Percentiles rank a stretch among this genome's conserved stretches.
These are phyloP conservation scores for Pachyramphus minor DNA, from an alignment of 2,113 vertebrate species.

Conservation along the genomic window DNA sequence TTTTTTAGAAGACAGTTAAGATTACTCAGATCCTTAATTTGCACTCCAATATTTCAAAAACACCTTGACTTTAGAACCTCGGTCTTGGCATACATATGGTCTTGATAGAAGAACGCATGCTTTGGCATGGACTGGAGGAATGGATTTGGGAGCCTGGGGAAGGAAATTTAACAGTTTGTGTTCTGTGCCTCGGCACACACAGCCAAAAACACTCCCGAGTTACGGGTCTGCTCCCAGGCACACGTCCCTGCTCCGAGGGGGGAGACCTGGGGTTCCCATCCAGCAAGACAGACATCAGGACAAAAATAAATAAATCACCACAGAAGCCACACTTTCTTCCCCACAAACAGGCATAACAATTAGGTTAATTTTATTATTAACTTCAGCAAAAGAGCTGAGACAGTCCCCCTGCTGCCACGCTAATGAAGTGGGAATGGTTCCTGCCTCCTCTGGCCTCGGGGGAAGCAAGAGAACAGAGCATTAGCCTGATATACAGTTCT, in stretches of 20 bases:
- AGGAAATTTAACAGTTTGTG: constrained; percentile 43
- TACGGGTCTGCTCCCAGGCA: accelerated
- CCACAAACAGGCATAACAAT: neutral
- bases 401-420: constrained; percentile 3
- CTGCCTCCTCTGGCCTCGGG: constrained; percentile 13
- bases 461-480: neutral
- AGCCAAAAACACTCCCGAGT: neutral
- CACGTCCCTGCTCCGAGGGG: accelerated
- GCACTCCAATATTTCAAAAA: constrained; percentile 43
- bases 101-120: constrained; percentile 41
- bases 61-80: constrained; percentile 58
- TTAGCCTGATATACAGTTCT: neutral
- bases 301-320: neutral
- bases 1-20: constrained; percentile 9
- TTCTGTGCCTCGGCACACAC: neutral
- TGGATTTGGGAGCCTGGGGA: neutral
- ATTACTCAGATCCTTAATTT: constrained; percentile 48
- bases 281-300: neutral
- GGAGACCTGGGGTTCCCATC: neutral
- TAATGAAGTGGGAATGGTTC: constrained; percentile 40
- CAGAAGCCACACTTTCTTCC: neutral
- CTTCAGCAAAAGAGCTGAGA: neutral
- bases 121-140: neutral
- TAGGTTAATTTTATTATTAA: constrained; percentile 36
- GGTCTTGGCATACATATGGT: constrained; percentile 41